A percentile compares a stretch with the other conserved stretches of the same genome.
Evolutionary conservation across 2,113 vertebrate species (phyloP).

Genomic region (Pseudopodoces humilis): DNA sequence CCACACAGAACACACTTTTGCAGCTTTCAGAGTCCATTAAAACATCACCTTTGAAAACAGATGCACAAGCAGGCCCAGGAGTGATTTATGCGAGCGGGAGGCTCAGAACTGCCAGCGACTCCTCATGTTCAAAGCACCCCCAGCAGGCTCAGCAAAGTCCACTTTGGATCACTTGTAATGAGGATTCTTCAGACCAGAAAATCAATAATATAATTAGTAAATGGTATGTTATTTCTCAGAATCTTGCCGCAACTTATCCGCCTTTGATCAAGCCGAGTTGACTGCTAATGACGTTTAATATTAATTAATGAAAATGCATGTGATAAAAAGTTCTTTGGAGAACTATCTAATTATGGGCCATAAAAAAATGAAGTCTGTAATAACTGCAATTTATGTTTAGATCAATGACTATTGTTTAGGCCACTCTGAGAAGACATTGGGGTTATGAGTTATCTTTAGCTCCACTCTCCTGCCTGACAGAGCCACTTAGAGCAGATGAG

Average conservation of each 20-base stretch:
- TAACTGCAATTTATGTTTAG: neutral
- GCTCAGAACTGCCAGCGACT: constrained; percentile 51
- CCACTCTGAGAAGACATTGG: neutral
- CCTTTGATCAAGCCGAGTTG: constrained; percentile 76
- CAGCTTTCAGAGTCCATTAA: constrained; percentile 60
- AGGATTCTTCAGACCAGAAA: constrained; percentile 78
- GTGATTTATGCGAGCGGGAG: constrained; percentile 20
- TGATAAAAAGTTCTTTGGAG: constrained; percentile 54
- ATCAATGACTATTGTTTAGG: neutral
- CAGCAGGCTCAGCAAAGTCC: constrained; percentile 44
- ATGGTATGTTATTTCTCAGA: constrained; percentile 74
- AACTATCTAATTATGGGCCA: constrained; percentile 48
- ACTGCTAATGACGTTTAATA: constrained; percentile 72
- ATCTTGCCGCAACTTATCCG: constrained; percentile 79
- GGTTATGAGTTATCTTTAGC: neutral
- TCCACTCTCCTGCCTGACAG: neutral
- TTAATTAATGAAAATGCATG: constrained; percentile 73
- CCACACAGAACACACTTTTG: constrained; percentile 50
- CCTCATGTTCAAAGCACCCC: constrained; percentile 71
- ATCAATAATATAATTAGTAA: constrained; percentile 81
- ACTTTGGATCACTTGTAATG: constrained; percentile 45
- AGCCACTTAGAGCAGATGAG: neutral
- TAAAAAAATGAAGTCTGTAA: neutral
- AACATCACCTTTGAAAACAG: constrained; percentile 62
- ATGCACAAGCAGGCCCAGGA: constrained; percentile 46